phyloP scores from a whole-genome alignment of 2,797 vertebrate genomes.

The Platyrinchus mystaceus region DNA sequence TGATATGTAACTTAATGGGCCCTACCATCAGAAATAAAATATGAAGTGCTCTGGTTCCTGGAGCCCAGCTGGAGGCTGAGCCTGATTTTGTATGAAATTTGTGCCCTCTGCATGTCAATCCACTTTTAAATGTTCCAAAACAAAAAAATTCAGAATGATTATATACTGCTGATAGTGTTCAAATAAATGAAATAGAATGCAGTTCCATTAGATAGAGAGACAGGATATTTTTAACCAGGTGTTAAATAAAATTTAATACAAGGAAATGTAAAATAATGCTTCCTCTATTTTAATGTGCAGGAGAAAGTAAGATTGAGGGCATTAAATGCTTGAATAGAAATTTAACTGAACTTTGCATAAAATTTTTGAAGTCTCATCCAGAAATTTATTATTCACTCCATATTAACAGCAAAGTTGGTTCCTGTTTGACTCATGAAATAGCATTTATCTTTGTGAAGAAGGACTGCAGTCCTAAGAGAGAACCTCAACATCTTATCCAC shows the following conservation, averaged over 20 bases:
- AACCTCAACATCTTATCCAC: background rate
- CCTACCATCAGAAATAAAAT: background rate
- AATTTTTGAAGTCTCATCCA: background rate
- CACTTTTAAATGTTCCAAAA: background rate
- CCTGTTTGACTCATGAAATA: background rate
- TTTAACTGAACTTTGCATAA: background rate
- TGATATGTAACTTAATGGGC: background rate
- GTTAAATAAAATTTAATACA: background rate
- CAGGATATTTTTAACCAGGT: background rate
- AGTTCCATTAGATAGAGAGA: background rate
- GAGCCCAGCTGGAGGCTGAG: background rate
- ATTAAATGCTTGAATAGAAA: background rate
- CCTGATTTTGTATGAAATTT: background rate
- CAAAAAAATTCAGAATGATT: background rate
- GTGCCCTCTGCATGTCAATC: background rate
- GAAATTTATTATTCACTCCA: background rate
- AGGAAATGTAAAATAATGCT: background rate
- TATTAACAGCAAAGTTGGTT: background rate
- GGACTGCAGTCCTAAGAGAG: background rate
- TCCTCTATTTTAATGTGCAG: background rate
- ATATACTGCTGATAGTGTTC: background rate
- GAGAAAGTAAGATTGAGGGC: background rate
- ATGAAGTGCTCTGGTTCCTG: background rate
- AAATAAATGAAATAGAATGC: background rate
- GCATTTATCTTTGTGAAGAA: background rate